Evolutionary conservation across 2,797 vertebrate species (phyloP), one percentile per base, ranked within the genome.

Genomic region (Helarctos malayanus): DNA sequence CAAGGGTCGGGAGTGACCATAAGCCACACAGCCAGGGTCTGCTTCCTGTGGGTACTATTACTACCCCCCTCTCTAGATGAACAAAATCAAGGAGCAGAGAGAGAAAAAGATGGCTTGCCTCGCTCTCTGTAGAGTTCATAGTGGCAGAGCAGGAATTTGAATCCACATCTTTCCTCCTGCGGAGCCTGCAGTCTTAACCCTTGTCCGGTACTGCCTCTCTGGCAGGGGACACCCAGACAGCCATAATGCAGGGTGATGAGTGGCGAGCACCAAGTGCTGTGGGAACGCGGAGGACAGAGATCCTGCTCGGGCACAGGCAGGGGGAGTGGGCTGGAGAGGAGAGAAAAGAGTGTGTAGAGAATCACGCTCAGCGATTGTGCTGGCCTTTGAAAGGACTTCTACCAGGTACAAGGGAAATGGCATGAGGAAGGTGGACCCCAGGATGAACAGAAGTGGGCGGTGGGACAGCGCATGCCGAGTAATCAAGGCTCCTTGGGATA

Each of bases 21-120:
- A 14, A n/a, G 27, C 35, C 54, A 19, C 45, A 49, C 25, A 61
- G 21, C 47, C 27, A 21, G 47, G 38, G 56, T 69, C 59, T 84
- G 23, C 19, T 61, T 8, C 10, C 38, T 19, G 38, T 15, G 6
- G 5, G 12, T 23, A 35, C 16, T 68, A 4, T n/a, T 68, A 35
- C 38, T 11, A 0, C 21, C 25, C 57, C 47, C 38, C 5, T 47
- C n/a, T 3, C 9, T 3, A n/a, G 76, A 89, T 47, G 85, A 90
- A 59, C 61, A 78, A 86, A 88, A 38, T 29, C 65, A 59, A 91
- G 80, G 75, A 35, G 47, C 52, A 23, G 27, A 78, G 80, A 45
- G 54, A n/a, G 35, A 10, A 47, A 41, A 56, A 45, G 47, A 52
- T 3, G 57, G n/a, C 71, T 88, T 78, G 29, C 16, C 9, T 12